Evolutionary conservation across 2,888 invertebrate species (phyloP), one percentile per base, ranked within the genome.

Genomic region (Pecten maximus): DNA sequence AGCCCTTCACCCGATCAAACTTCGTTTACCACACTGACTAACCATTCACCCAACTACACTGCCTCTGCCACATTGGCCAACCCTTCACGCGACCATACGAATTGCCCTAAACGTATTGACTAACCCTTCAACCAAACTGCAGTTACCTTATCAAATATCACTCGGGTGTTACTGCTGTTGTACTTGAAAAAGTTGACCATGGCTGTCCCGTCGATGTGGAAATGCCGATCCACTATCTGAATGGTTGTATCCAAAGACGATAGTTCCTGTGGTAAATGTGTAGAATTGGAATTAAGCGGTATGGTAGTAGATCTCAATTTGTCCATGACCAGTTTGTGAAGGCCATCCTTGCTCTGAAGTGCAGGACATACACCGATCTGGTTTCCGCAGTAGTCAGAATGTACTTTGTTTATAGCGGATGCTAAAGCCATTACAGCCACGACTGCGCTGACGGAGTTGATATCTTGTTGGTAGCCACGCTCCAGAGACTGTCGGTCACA

Each of bases 181-280:
- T 74, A 74, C 23, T 74, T 74, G 74, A 74, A 74, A 35, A 74
- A 74, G 28, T 74, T 74, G 23, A 74, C 74, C 74, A 74, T 74
- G 6, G 6, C 35, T 74, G 74, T 74, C 28, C 74, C 74, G 74
- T 35, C 74, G 10, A 74, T 74, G 28, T 74, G 74, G 35, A 74
- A 74, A 28, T 74, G 74, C 1, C 35, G 28, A 12, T 74, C 74
- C 74, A 74, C 28, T 28, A 35, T 74, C 28, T 6, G 0, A 35
- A 74, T 35, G 35, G 74, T 35, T 0, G 74, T 35, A 74, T 28
- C 12, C 74, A 74, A 35, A 28, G 74, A 35, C 0, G 74, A 74
- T 10, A 74, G 15, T 74, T 74, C 74, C 28, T 74, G 74, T 74
- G 74, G 74, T 35, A 74, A 35, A 12, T 35, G 35, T 10, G 74